Evolutionary conservation across 2,113 vertebrate species (phyloP).

Genomic region (Coptodon rendalli): DNA sequence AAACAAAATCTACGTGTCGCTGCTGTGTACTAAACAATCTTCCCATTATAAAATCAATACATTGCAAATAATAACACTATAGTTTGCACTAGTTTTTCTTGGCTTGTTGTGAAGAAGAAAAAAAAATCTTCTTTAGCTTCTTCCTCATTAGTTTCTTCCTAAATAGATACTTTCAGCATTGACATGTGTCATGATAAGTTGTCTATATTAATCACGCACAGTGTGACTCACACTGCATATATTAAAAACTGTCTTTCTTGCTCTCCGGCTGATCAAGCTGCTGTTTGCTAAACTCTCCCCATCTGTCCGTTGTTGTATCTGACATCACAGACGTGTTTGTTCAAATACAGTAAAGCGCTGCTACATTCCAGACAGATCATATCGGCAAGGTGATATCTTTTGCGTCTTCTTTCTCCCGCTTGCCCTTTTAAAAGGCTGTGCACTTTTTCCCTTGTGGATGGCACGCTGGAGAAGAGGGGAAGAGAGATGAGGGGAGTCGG

Average conservation of each 20-base stretch:
- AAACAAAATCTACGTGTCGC: neutral
- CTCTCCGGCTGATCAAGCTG: conserved; percentile 4
- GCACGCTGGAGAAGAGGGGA: neutral
- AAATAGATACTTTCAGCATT: neutral
- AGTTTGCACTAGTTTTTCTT: neutral
- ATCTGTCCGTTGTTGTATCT: conserved; percentile 32
- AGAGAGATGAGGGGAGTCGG: neutral
- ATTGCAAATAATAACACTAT: neutral
- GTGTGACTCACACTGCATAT: neutral
- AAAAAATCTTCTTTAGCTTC: neutral
- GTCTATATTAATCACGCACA: neutral
- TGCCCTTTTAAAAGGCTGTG: neutral
- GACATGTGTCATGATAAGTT: conserved; percentile 2
- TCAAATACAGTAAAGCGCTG: conserved; percentile 55
- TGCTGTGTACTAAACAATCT: neutral
- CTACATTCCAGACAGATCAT: conserved; percentile 71
- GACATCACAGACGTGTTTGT: conserved; percentile 65
- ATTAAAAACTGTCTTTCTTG: conserved; percentile 27
- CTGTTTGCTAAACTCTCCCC: conserved; percentile 7
- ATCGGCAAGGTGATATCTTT: conserved; percentile 52
- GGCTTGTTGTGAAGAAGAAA: neutral
- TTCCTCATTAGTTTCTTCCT: neutral
- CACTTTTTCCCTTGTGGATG: neutral
- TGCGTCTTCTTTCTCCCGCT: neutral
- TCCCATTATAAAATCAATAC: neutral